Conservation (phyloP, 2,888 invertebrate genomes). For the Hetaerina titia region DNA sequence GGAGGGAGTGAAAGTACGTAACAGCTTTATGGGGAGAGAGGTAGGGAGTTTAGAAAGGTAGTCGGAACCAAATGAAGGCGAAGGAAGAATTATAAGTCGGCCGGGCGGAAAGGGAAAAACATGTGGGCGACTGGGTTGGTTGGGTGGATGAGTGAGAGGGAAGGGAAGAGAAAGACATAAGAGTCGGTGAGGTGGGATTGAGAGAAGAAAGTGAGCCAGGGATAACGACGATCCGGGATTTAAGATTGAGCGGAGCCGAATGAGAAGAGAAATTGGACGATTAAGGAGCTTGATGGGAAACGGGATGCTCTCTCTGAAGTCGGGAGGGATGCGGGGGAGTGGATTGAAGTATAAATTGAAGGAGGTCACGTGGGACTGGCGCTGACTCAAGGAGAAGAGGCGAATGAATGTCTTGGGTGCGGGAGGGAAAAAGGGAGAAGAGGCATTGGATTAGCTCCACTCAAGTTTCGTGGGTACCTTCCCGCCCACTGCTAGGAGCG, state of each 20-base stretch:
- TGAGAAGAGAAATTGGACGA: slow-evolving; percentile 39
- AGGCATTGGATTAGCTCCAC: neutral
- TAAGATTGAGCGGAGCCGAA: slow-evolving; percentile 30
- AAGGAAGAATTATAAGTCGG: neutral
- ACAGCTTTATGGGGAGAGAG: neutral
- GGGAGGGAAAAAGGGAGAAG: neutral
- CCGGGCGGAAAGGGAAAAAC: slow-evolving; percentile 6
- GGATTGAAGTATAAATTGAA: slow-evolving; percentile 38
- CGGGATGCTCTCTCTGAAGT: neutral
- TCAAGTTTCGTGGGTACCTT: no score
- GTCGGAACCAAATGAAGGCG: neutral
- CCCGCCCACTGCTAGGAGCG: no score
- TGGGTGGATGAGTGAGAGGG: neutral
- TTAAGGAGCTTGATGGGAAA: neutral
- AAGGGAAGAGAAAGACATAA: neutral
- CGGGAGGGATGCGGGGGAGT: neutral
- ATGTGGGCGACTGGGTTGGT: neutral
- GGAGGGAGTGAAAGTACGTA: neutral
- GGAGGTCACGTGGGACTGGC: slow-evolving; percentile 17
- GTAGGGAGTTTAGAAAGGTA: neutral
- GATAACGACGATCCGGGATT: slow-evolving; percentile 24
- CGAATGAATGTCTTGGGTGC: neutral
- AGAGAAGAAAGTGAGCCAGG: neutral
- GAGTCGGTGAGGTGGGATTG: neutral
- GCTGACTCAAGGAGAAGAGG: neutral